Conservation (phyloP, 2,888 invertebrate genomes). For the Rhopalosiphum nymphaeae region DNA sequence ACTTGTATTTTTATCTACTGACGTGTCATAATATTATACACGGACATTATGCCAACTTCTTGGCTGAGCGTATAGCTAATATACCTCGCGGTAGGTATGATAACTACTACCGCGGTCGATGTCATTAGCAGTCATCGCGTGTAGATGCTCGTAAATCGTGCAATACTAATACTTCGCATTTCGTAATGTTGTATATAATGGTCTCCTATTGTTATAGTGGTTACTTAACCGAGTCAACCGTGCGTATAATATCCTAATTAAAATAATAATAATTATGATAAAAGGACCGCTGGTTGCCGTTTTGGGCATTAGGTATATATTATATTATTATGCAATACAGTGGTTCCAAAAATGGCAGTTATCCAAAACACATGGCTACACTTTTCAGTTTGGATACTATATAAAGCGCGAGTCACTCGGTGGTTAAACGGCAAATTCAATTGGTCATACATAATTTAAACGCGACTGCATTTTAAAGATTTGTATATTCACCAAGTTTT, state of each 20-base stretch:
- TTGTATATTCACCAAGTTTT: neutral
- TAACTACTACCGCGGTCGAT: neutral
- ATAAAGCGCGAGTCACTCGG: neutral
- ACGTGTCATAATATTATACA: conserved; percentile 4
- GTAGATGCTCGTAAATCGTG: neutral
- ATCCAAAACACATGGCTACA: neutral
- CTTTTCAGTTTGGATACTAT: neutral
- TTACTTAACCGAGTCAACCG: neutral
- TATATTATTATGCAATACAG: neutral
- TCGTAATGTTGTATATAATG: neutral
- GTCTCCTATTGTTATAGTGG: neutral
- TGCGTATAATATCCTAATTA: neutral
- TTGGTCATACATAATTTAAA: neutral
- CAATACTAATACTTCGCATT: neutral
- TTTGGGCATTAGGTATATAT: neutral
- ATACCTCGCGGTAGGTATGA: neutral
- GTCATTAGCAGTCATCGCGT: neutral
- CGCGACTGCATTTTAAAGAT: neutral
- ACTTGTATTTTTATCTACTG: neutral
- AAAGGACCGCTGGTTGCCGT: neutral
- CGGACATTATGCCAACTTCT: neutral
- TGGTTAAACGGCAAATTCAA: neutral
- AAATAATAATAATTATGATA: neutral
- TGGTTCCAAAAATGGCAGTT: neutral
- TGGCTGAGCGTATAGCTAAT: neutral